Evolutionary conservation across 1,140 invertebrate genomes (phyloP).

Genomic region (Acromyrmex charruanus): DNA sequence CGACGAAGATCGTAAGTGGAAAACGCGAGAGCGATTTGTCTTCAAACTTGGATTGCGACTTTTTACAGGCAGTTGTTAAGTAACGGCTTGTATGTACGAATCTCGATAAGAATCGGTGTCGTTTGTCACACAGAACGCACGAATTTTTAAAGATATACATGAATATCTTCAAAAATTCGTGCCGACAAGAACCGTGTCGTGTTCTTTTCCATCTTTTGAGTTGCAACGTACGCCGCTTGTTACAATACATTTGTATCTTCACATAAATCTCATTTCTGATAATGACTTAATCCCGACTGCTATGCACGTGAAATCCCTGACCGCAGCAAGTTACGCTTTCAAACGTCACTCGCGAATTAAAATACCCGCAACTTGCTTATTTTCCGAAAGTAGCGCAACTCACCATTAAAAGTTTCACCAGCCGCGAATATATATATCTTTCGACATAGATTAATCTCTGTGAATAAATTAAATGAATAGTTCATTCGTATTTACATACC

Average conservation of each 20-base stretch:
- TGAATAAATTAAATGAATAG: slow-evolving; percentile 34
- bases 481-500: slow-evolving; percentile 5
- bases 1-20: slow-evolving; percentile 66
- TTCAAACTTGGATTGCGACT: slow-evolving; percentile 76
- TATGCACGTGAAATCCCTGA: slow-evolving; percentile 33
- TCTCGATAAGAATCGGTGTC: slow-evolving; percentile 75
- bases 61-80: slow-evolving; percentile 78
- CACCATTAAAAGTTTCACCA: not conserved
- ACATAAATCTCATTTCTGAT: slow-evolving; percentile 14
- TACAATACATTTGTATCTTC: slow-evolving; percentile 25
- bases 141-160: slow-evolving; percentile 73
- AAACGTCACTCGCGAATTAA: slow-evolving; percentile 42
- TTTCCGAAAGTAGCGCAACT: slow-evolving; percentile 17
- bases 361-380: not conserved
- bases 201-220: slow-evolving; percentile 14
- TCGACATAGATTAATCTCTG: slow-evolving; percentile 2
- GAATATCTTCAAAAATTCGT: too few relatives aligned
- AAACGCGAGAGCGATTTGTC: slow-evolving; percentile 76
- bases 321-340: slow-evolving; percentile 26
- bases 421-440: not conserved
- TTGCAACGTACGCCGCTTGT: not conserved
- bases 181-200: not conserved
- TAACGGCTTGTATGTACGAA: slow-evolving; percentile 71
- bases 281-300: slow-evolving; percentile 41
- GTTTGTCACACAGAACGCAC: slow-evolving; percentile 73